Conservation (phyloP, 2,888 invertebrate genomes). For the Tetranychus piercei region DNA sequence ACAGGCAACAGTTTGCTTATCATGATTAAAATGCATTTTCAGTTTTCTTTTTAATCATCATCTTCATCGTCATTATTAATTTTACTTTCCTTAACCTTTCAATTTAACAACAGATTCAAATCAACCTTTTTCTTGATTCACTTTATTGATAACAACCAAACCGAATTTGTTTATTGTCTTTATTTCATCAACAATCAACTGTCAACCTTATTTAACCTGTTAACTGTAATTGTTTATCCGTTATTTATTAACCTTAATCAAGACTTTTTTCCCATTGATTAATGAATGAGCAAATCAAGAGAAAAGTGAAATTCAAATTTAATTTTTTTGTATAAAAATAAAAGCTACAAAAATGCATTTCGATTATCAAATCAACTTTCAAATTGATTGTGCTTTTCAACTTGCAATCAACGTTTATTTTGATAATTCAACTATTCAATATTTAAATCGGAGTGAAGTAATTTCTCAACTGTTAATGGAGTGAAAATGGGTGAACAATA, state of each 20-base stretch:
- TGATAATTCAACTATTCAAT: no score
- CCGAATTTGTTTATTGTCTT: background rate
- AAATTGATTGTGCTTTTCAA: no score
- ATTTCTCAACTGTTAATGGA: no score
- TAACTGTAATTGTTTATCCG: no score
- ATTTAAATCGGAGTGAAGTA: no score
- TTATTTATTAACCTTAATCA: background rate
- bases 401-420: no score
- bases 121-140: background rate
- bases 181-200: constrained; percentile 10
- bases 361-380: no score
- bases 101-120: background rate
- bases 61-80: background rate
- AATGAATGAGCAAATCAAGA: no score
- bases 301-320: no score
- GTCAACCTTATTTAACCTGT: background rate
- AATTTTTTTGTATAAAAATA: no score
- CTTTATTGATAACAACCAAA: background rate
- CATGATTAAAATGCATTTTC: background rate
- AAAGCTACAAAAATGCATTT: no score
- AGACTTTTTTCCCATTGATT: background rate
- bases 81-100: background rate
- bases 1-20: background rate
- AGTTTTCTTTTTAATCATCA: background rate
- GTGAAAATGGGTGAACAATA: no score